Percentiles rank a stretch among this genome's conserved stretches.
phyloP scores from a whole-genome alignment of 1,140 invertebrate genomes.

The Zaprionus inermis region DNA sequence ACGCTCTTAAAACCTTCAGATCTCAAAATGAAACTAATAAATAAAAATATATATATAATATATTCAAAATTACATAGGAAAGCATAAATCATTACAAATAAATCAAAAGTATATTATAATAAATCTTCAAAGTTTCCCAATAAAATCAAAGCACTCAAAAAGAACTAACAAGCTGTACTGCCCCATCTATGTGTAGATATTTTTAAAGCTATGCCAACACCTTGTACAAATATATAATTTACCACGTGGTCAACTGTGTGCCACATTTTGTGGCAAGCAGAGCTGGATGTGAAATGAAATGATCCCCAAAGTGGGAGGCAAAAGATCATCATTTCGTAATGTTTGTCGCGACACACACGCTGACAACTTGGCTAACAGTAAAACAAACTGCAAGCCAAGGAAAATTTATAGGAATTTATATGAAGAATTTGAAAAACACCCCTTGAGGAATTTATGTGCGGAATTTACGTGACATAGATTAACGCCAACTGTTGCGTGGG shows the following conservation, averaged over 20 bases:
- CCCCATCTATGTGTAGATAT: neutral
- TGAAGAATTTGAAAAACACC: constrained; percentile 53
- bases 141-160: neutral
- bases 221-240: constrained; percentile 45
- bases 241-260: constrained; percentile 33
- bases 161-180: neutral
- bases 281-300: constrained; percentile 30
- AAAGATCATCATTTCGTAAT: constrained; percentile 68
- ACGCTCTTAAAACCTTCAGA: no score
- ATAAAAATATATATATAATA: neutral
- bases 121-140: neutral
- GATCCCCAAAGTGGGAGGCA: constrained; percentile 41
- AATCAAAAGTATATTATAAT: neutral
- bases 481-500: constrained; percentile 39
- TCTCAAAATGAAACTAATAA: neutral
- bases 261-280: constrained; percentile 29
- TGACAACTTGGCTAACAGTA: constrained; percentile 65
- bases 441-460: constrained; percentile 67
- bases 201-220: constrained; percentile 6
- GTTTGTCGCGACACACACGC: constrained; percentile 38
- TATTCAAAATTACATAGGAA: neutral
- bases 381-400: constrained; percentile 50
- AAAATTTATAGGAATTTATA: constrained; percentile 59
- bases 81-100: neutral
- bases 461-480: constrained; percentile 76